Conservation (phyloP, 2,888 invertebrate species). For the Miltochrista miniata region DNA sequence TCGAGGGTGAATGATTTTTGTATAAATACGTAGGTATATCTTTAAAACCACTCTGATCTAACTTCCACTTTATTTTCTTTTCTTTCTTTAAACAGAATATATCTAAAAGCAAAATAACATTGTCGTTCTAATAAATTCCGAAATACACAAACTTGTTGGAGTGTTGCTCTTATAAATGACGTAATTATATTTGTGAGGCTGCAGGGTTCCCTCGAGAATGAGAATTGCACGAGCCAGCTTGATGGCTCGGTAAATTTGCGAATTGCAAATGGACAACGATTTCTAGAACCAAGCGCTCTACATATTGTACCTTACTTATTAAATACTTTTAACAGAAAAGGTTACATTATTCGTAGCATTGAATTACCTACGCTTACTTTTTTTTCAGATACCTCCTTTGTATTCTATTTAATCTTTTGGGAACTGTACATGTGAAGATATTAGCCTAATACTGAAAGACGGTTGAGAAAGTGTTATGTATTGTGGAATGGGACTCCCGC, state of each 20-base stretch:
- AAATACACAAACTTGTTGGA: constrained; percentile 14
- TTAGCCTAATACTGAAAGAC: too few relatives aligned
- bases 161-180: constrained; percentile 16
- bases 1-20: too few relatives aligned
- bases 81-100: neutral
- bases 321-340: neutral
- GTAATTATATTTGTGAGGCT: constrained; percentile 19
- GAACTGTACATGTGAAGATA: too few relatives aligned
- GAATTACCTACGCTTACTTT: neutral
- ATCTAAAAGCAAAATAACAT: neutral
- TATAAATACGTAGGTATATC: too few relatives aligned
- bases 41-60: too few relatives aligned
- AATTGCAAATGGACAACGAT: constrained; percentile 4
- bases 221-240: constrained; percentile 16
- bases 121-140: constrained; percentile 7
- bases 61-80: too few relatives aligned
- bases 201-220: constrained; percentile 1
- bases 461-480: too few relatives aligned
- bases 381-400: neutral
- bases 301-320: neutral
- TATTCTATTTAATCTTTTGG: too few relatives aligned
- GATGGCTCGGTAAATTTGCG: constrained; percentile 8
- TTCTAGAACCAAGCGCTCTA: neutral
- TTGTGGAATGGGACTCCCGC: too few relatives aligned
- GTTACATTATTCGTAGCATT: neutral